Conservation (phyloP, 2,113 vertebrate genomes). For the Mellivora capensis region DNA sequence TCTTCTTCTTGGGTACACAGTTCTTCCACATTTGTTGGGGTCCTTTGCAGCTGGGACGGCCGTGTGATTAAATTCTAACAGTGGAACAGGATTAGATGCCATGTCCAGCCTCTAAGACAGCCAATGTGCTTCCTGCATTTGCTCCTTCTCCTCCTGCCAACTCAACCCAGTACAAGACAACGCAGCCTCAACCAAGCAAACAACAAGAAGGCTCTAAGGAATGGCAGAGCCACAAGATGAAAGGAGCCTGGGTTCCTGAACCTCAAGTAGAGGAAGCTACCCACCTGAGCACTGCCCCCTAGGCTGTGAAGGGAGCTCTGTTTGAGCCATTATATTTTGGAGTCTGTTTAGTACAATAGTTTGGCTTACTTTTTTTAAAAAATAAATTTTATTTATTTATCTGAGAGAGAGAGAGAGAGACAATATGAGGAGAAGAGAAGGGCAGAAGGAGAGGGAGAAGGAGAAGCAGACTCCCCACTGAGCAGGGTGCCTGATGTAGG, state of each 20-base stretch:
- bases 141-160: not conserved
- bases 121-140: not conserved
- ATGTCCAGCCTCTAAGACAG: not conserved
- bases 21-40: not conserved
- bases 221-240: not conserved
- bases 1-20: not conserved
- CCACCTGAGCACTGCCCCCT: not conserved
- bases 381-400: not conserved
- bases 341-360: not conserved
- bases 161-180: not conserved
- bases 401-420: not conserved
- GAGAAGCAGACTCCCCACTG: not conserved
- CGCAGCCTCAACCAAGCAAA: not conserved
- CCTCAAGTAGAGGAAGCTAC: not conserved
- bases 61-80: not conserved
- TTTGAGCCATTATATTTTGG: not conserved
- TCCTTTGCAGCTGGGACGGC: not conserved
- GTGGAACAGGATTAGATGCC: not conserved
- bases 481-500: not conserved
- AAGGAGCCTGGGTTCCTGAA: not conserved
- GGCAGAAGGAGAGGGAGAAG: not conserved
- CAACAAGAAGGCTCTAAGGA: not conserved
- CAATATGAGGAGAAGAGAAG: too few species aligned
- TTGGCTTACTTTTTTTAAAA: not conserved
- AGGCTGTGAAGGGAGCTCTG: not conserved